Base-by-base conservation (phyloP, 2,888 invertebrate species). In the Cenopis cana region DNA sequence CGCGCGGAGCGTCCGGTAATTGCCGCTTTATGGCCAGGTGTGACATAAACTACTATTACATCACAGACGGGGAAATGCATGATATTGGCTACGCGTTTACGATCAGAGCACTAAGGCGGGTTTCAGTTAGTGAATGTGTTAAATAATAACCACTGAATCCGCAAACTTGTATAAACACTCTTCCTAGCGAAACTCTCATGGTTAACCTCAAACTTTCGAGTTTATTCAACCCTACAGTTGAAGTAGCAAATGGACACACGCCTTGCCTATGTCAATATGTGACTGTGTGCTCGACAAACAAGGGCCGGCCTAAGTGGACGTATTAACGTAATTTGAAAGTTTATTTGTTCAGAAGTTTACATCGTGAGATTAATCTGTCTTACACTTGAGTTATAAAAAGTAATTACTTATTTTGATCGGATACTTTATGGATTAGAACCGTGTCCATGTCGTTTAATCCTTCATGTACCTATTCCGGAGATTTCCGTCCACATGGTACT, bases 181-280 rank as follows among this genome's bases (percentile, higher is more conserved):
- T 46, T 46, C 46, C n/a, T 46, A 1, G 46, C 46, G 46, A 1
- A n/a, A 46, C 46, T 41, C 14, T 18, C 20, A 3, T 18, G 4
- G 36, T 38, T 18, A 12, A 17, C 11, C 9, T 11, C 11, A 20
- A 62, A 56, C n/a, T 24, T 14, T 14, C 18, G 33, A 56, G 62
- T 69, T 62, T 56, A 50, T 69, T 49, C 55, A 62, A 62, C 69
- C 56, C 61, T 55, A 8, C 17, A 61, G 33, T 46, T 57, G 36
- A 29, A 68, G 52, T 54, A 60, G 57, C 36, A 38, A 57, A 68
- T 41, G 52, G 69, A 36, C 54, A 46, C 57, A 61, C 55, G 61
- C 24, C 38, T 54, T 33, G 24, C 55, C 18, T 55, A 41, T 33
- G 61, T 61, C 68, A 62, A 68, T 49, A 69, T 50, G 61, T 56